Evolutionary conservation across 2,888 invertebrate species (phyloP).

Genomic region (Ophioninae sp.): DNA sequence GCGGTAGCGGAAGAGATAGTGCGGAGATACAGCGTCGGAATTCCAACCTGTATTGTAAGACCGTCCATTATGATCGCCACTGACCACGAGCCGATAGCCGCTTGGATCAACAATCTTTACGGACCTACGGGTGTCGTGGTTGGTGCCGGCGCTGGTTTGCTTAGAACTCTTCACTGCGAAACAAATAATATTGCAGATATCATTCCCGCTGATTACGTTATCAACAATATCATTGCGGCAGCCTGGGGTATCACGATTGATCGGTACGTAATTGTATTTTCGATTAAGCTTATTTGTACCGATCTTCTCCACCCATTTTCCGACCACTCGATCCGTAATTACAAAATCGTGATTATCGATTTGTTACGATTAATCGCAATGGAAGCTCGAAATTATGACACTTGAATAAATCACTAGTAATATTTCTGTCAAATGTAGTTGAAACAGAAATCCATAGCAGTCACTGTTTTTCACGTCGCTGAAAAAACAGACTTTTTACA

Average conservation of each 20-base stretch:
- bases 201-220: slow-evolving; percentile 86
- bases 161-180: slow-evolving; percentile 84
- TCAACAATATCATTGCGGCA: slow-evolving; percentile 84
- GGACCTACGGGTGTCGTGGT: slow-evolving; percentile 84
- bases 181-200: slow-evolving; percentile 84
- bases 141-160: slow-evolving; percentile 83
- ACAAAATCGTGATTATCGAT: too few relatives aligned
- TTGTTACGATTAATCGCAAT: too few relatives aligned
- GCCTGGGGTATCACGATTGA: slow-evolving; percentile 82
- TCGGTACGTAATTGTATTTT: neutral
- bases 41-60: slow-evolving; percentile 87
- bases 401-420: too few relatives aligned
- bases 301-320: neutral
- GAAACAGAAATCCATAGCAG: too few relatives aligned
- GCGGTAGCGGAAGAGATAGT: slow-evolving; percentile 86
- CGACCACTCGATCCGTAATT: neutral
- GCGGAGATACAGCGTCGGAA: slow-evolving; percentile 81
- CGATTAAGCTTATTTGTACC: neutral
- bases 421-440: too few relatives aligned
- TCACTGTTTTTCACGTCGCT: too few relatives aligned
- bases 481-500: too few relatives aligned
- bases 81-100: slow-evolving; percentile 80
- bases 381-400: too few relatives aligned
- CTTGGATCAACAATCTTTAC: slow-evolving; percentile 88
- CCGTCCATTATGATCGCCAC: slow-evolving; percentile 84